Evolutionary conservation across 2,888 invertebrate genomes (phyloP).

Genomic region (Tholera decimalis): DNA sequence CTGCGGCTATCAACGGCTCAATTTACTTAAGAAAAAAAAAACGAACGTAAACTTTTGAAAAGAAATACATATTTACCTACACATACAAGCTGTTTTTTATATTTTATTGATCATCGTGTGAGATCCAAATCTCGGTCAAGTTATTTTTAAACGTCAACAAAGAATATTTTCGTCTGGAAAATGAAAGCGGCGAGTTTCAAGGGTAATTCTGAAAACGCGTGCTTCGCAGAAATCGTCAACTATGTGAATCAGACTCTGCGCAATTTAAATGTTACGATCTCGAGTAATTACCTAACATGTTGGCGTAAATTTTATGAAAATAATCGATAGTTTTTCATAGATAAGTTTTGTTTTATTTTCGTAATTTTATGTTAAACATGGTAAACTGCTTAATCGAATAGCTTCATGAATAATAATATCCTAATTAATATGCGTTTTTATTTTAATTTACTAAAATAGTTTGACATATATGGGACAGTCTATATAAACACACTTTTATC

Average conservation of each 20-base stretch:
- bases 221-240: constrained; percentile 18
- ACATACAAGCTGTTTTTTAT: too few relatives aligned
- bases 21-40: constrained; percentile 27
- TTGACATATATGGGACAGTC: too few relatives aligned
- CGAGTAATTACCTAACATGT: constrained; percentile 20
- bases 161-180: constrained; percentile 39
- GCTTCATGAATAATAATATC: too few relatives aligned
- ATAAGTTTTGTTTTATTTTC: too few relatives aligned
- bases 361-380: too few relatives aligned
- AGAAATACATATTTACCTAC: background rate
- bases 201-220: constrained; percentile 30
- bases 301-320: background rate
- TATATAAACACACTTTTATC: too few relatives aligned
- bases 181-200: constrained; percentile 32
- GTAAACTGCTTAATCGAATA: too few relatives aligned
- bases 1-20: constrained; percentile 31
- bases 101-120: constrained; percentile 27
- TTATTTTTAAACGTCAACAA: constrained; percentile 58
- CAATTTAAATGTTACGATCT: constrained; percentile 5
- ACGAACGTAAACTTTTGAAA: constrained; percentile 9
- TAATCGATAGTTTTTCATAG: background rate
- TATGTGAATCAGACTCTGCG: constrained; percentile 24
- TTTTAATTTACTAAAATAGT: too few relatives aligned
- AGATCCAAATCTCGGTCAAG: constrained; percentile 51
- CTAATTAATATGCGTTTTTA: too few relatives aligned